Evolutionary conservation across 2,113 vertebrate species (phyloP).

Genomic region (Burhinus bistriatus): DNA sequence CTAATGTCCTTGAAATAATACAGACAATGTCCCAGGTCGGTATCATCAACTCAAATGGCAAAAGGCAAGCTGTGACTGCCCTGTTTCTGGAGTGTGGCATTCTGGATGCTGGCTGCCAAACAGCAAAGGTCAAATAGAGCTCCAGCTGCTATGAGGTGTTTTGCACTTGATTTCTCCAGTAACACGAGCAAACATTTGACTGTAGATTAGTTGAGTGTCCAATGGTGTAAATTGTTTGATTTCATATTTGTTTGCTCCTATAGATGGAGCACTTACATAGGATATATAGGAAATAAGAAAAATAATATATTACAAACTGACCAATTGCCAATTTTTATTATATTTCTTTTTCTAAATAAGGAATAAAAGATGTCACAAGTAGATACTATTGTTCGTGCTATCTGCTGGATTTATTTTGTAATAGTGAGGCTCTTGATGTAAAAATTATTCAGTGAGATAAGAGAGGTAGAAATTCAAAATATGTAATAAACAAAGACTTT

Average conservation of each 20-base stretch:
- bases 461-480: neutral
- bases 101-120: neutral
- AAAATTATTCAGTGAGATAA: neutral
- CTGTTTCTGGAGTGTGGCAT: neutral
- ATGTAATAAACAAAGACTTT: neutral
- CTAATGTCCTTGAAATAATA: constrained; percentile 67
- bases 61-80: neutral
- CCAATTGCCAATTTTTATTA: neutral
- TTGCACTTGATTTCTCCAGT: neutral
- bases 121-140: neutral
- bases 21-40: constrained; percentile 80
- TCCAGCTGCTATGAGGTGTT: neutral
- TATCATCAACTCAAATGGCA: neutral
- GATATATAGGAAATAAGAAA: neutral
- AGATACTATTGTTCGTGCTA: neutral
- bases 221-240: neutral
- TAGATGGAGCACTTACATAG: neutral
- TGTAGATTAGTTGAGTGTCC: neutral
- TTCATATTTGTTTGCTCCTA: neutral
- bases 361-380: neutral
- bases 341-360: neutral
- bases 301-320: neutral
- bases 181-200: neutral
- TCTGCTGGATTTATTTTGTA: neutral
- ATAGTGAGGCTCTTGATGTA: neutral